Evolutionary conservation across 2,113 vertebrate genomes (phyloP).

Genomic region (Mormyrus lacerda): DNA sequence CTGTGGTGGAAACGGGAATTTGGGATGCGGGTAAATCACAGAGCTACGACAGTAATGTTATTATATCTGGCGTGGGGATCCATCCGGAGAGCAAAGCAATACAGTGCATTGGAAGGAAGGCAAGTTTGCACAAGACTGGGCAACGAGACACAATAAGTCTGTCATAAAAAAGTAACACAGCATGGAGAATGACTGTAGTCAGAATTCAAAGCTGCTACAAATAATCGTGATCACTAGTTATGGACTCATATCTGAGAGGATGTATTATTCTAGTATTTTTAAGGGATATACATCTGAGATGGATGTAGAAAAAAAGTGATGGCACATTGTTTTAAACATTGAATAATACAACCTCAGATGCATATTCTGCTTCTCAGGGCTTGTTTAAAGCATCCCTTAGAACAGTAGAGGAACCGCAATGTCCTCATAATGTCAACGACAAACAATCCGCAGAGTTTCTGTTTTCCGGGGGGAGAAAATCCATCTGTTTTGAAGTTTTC

Average conservation of each 20-base stretch:
- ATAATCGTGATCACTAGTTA: not conserved
- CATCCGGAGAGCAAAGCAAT: not conserved
- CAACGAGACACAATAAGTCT: not conserved
- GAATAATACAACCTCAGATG: not conserved
- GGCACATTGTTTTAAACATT: not conserved
- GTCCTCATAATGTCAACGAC: not conserved
- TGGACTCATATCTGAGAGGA: not conserved
- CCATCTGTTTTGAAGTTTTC: not conserved
- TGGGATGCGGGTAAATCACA: slow-evolving; percentile 7
- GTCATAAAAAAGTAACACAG: not conserved
- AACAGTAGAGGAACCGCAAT: not conserved
- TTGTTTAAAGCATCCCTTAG: not conserved
- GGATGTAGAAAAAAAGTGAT: not conserved
- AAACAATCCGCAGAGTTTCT: not conserved
- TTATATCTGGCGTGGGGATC: not conserved
- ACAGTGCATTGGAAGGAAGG: too few relatives aligned
- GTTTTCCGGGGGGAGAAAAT: not conserved
- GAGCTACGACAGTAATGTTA: not conserved
- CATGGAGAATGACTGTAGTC: not conserved
- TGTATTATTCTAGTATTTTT: not conserved
- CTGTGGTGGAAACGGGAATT: not conserved
- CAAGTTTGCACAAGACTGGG: not conserved
- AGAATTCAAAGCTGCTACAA: not conserved
- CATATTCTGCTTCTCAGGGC: not conserved
- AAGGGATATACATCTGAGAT: not conserved